These are phyloP conservation scores for Drosophila lutescens DNA, from an alignment of 2,888 invertebrate genomes.

Conservation along the genomic window DNA sequence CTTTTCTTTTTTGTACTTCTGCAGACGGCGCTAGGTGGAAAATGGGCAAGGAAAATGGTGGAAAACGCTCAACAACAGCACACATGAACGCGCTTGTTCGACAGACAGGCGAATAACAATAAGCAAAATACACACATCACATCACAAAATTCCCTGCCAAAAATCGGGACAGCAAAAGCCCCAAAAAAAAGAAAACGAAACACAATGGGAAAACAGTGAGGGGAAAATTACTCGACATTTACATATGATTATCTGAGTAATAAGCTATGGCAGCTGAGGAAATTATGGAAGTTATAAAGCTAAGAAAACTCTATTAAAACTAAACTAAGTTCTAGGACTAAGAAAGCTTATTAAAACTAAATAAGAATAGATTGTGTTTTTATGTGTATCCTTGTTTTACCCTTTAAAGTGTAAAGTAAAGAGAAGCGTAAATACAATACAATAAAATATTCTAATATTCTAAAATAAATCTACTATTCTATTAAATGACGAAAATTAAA, in stretches of 20 bases:
- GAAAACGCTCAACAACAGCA: conserved; percentile 35
- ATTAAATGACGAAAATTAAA: no score
- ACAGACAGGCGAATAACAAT: conserved; percentile 49
- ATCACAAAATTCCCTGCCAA: conserved; percentile 21
- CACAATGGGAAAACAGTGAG: background rate
- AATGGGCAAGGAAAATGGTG: conserved; percentile 8
- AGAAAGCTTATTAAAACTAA: no score
- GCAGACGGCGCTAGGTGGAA: conserved; percentile 15
- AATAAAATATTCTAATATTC: no score
- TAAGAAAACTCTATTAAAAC: no score
- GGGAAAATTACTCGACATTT: background rate
- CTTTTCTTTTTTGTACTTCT: conserved; percentile 9
- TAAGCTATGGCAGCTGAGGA: no score
- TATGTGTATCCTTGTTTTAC: no score
- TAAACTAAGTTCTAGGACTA: no score
- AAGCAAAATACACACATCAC: conserved; percentile 37
- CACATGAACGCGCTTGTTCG: conserved; percentile 51
- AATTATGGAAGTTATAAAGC: no score
- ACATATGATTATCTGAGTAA: background rate
- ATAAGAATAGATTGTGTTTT: no score
- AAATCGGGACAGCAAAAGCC: background rate
- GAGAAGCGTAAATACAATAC: no score
- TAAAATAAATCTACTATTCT: no score
- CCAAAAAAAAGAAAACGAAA: background rate
- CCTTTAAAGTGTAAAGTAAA: no score